These are phyloP conservation scores for Vanessa cardui DNA, from an alignment of 2,888 invertebrate genomes.

Conservation along the genomic window DNA sequence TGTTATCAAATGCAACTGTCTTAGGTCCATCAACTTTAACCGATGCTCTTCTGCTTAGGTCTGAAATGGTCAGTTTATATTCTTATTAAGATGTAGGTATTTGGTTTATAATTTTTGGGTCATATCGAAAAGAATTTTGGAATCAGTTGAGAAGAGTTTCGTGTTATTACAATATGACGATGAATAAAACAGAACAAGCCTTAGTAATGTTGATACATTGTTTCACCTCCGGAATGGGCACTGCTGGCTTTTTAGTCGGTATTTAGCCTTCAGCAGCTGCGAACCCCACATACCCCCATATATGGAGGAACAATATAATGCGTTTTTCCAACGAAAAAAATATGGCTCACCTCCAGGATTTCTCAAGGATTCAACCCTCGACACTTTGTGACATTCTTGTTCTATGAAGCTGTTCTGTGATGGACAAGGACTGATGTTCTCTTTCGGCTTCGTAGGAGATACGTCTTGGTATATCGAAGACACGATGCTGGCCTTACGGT, in stretches of 20 bases:
- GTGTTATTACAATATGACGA: no score
- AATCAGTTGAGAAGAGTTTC: no score
- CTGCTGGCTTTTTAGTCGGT: no score
- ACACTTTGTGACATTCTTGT: constrained; percentile 55
- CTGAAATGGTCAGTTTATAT: constrained; percentile 46
- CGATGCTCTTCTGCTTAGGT: constrained; percentile 70
- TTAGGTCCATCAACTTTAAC: constrained; percentile 63
- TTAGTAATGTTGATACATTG: no score
- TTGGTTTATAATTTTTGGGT: no score
- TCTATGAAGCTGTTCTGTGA: constrained; percentile 72
- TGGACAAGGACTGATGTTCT: constrained; percentile 72
- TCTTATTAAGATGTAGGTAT: no score
- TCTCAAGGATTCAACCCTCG: constrained; percentile 69
- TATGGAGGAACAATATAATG: no score
- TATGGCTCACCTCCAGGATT: constrained; percentile 47
- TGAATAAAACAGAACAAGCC: no score
- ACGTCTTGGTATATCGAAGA: constrained; percentile 73
- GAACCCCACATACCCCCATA: no score
- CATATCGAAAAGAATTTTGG: no score
- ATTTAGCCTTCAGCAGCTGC: no score
- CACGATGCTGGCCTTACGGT: constrained; percentile 76
- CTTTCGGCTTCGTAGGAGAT: constrained; percentile 67
- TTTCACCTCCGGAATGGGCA: no score
- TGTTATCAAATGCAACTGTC: constrained; percentile 69
- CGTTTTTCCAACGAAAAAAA: neutral